Evolutionary conservation across 2,113 vertebrate genomes (phyloP).

Genomic region (Lota lota): DNA sequence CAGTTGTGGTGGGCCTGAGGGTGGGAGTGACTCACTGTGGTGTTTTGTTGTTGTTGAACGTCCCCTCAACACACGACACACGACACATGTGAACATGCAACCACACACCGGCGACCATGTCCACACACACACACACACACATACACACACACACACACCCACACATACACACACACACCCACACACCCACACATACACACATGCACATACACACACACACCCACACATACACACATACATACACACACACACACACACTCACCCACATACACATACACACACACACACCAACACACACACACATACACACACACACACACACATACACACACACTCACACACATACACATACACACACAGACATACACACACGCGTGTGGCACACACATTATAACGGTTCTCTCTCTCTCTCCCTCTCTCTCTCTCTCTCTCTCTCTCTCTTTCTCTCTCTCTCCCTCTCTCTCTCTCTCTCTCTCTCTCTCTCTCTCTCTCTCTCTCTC

Average conservation of each 20-base stretch:
- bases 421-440: no score
- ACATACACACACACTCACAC: conserved; percentile 10
- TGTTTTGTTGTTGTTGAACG: conserved; percentile 38
- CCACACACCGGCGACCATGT: conserved; percentile 11
- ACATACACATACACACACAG: background rate
- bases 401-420: background rate
- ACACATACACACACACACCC: background rate
- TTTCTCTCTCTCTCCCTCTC: background rate
- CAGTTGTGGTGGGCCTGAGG: conserved; percentile 20
- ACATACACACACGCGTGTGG: background rate
- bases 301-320: background rate
- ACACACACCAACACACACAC: background rate
- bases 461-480: background rate
- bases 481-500: background rate
- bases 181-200: conserved; percentile 5
- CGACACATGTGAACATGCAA: conserved; percentile 7
- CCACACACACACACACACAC: background rate
- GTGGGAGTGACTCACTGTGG: conserved; percentile 39
- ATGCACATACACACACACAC: conserved; percentile 4
- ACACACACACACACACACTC: background rate
- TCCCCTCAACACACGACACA: conserved; percentile 1
- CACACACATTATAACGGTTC: background rate
- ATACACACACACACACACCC: background rate
- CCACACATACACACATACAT: conserved; percentile 4
- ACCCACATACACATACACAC: background rate